These are phyloP conservation scores for Cheirogaleus major DNA, from an alignment of 2,797 vertebrate species.

Conservation along the genomic window DNA sequence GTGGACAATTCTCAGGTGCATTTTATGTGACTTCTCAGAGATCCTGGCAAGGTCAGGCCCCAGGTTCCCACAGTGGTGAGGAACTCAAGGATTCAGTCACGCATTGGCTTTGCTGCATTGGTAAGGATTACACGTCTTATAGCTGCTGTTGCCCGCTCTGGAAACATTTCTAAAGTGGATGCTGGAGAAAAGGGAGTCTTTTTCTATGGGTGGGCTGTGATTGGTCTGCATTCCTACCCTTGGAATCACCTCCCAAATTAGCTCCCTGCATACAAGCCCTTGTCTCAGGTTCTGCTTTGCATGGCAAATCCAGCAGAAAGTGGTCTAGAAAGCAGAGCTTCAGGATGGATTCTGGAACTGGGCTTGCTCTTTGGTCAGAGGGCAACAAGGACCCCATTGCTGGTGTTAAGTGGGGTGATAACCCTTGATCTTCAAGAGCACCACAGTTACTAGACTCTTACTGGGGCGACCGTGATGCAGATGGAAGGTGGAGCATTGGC, in stretches of 20 bases:
- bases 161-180: constrained; percentile 61
- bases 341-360: neutral
- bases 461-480: neutral
- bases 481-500: neutral
- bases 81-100: neutral
- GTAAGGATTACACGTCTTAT: constrained; percentile 82
- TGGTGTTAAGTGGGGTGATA: neutral
- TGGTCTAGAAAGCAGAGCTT: neutral
- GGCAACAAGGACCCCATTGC: neutral
- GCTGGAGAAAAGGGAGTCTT: constrained; percentile 57
- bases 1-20: neutral
- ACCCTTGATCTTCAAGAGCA: neutral
- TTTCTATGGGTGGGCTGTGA: neutral
- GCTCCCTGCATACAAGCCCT: neutral
- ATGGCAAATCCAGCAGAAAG: neutral
- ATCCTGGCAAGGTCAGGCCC: neutral
- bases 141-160: constrained; percentile 63
- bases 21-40: neutral
- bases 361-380: neutral
- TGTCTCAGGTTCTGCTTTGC: neutral
- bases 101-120: constrained; percentile 1
- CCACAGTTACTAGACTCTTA: neutral
- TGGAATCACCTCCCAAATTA: neutral
- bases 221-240: neutral
- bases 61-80: neutral